phyloP scores from a whole-genome alignment of 1,140 invertebrate species.

The Apocrypta bakeri region DNA sequence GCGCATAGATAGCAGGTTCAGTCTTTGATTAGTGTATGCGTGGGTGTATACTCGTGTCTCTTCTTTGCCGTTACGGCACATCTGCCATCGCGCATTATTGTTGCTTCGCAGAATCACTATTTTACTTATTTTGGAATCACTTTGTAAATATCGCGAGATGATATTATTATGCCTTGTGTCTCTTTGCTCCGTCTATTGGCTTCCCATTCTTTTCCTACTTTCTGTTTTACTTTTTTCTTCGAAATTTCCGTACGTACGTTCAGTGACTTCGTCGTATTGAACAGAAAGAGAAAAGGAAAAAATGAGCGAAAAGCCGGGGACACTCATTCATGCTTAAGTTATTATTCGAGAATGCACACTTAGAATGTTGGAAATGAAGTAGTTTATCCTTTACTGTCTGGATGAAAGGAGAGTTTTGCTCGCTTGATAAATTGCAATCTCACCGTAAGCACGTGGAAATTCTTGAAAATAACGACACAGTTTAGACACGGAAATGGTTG shows the following conservation, averaged over 20 bases:
- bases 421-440: neutral
- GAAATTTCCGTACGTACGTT: neutral
- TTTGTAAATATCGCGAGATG: slow-evolving; percentile 23
- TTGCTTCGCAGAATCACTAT: slow-evolving; percentile 8
- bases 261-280: neutral
- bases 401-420: slow-evolving; percentile 29
- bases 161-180: slow-evolving; percentile 50
- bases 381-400: neutral
- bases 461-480: slow-evolving; percentile 19
- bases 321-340: slow-evolving; percentile 34
- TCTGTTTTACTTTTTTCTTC: neutral
- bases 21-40: slow-evolving; percentile 42
- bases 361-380: slow-evolving; percentile 30
- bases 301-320: neutral
- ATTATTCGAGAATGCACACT: slow-evolving; percentile 41
- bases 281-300: neutral
- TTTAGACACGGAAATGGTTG: slow-evolving; percentile 9
- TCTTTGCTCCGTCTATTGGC: slow-evolving; percentile 29
- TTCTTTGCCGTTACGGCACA: neutral
- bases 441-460: neutral
- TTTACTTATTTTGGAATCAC: neutral
- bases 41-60: neutral
- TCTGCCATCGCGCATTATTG: neutral
- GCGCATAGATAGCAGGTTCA: slow-evolving; percentile 36
- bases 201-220: too few relatives aligned